Evolutionary conservation across 2,888 invertebrate genomes (phyloP).

Genomic region (Metacarcinus magister): DNA sequence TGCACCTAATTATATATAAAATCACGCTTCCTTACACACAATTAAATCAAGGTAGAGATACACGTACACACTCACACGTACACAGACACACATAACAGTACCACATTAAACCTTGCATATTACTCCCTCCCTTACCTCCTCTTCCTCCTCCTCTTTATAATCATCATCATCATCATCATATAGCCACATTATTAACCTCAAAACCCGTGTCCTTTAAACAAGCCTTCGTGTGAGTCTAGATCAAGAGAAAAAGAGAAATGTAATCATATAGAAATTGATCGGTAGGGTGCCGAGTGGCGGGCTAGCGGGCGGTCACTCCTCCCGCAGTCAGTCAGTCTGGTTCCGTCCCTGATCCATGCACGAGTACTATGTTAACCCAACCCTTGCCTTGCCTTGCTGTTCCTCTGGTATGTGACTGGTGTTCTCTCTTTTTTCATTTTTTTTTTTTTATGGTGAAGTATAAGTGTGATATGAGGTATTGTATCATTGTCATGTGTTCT

Average conservation of each 20-base stretch:
- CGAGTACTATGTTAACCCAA: background rate
- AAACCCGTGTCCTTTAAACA: background rate
- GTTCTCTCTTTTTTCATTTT: background rate
- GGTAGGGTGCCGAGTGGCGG: background rate
- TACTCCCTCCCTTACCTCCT: background rate
- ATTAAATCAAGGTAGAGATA: background rate
- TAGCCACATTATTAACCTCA: background rate
- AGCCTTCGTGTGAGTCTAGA: background rate
- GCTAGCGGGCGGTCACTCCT: background rate
- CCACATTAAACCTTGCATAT: background rate
- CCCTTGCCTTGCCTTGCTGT: background rate
- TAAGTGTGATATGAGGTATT: background rate
- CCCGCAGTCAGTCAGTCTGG: background rate
- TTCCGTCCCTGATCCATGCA: background rate
- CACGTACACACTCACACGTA: conserved; percentile 15
- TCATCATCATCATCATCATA: background rate
- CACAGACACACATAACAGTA: background rate
- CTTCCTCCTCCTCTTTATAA: background rate
- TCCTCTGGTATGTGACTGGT: background rate
- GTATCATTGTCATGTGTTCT: background rate
- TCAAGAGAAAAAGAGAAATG: background rate
- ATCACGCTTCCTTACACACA: background rate
- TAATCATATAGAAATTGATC: background rate
- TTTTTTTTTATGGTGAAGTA: background rate
- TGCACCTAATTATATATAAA: background rate